Percentiles rank a stretch among this genome's conserved stretches.
Evolutionary conservation across 1,140 invertebrate genomes (phyloP).

Genomic region (Bombus balteatus): DNA sequence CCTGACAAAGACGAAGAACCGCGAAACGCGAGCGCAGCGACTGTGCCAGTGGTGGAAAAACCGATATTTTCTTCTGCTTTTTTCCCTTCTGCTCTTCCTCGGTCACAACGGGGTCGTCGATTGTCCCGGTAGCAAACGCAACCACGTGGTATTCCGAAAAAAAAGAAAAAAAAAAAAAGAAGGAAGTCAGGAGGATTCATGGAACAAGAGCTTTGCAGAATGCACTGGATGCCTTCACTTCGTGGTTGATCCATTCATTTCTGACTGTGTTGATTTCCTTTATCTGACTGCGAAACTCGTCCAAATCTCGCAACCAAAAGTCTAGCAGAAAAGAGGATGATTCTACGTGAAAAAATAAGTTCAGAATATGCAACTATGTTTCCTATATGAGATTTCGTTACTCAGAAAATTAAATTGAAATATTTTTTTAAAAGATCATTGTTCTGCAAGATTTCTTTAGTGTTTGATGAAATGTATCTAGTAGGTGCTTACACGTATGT

Average conservation of each 20-base stretch:
- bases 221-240: slow-evolving; percentile 1
- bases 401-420: too few species aligned
- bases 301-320: neutral
- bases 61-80: slow-evolving; percentile 23
- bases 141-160: neutral
- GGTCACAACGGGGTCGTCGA: slow-evolving; percentile 19
- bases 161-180: neutral
- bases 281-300: neutral
- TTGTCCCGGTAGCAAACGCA: slow-evolving; percentile 27
- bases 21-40: slow-evolving; percentile 1
- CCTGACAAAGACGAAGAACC: neutral
- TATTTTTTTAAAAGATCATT: too few species aligned
- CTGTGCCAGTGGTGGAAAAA: slow-evolving; percentile 1
- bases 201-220: neutral
- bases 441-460: too few species aligned
- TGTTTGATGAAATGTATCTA: too few species aligned
- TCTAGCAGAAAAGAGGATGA: too few species aligned
- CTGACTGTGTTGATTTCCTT: neutral
- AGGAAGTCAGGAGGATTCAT: neutral
- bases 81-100: neutral
- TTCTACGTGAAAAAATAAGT: too few species aligned
- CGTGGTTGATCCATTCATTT: neutral
- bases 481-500: too few species aligned
- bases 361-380: too few species aligned
- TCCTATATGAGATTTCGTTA: too few species aligned